Evolutionary conservation across 1,140 invertebrate genomes (phyloP).

Genomic region (Diuraphis noxia): DNA sequence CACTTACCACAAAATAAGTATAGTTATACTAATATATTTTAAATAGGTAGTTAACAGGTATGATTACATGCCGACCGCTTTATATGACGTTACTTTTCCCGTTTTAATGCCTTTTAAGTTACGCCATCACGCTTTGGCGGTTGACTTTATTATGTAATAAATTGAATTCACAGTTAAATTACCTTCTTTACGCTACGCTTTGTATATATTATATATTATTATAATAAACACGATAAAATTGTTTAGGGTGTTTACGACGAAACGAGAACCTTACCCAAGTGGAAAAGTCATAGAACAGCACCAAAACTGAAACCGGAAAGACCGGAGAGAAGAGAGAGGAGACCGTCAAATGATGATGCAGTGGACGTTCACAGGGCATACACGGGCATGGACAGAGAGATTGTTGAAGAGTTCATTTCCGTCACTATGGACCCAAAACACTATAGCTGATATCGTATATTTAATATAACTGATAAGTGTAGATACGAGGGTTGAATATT

Average conservation of each 20-base stretch:
- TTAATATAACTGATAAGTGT: background rate
- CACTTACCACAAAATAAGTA: background rate
- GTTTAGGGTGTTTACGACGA: background rate
- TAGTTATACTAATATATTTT: background rate
- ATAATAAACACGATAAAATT: background rate
- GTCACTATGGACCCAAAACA: slow-evolving; percentile 61
- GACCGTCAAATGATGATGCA: slow-evolving; percentile 54
- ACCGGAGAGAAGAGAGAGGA: slow-evolving; percentile 24
- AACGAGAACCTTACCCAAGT: slow-evolving; percentile 3
- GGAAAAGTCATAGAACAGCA: background rate
- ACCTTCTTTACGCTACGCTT: background rate
- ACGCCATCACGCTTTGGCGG: background rate
- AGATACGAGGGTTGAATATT: background rate
- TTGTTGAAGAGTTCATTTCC: slow-evolving; percentile 66
- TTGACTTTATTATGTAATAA: background rate
- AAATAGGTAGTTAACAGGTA: background rate
- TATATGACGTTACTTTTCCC: background rate
- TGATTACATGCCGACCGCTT: background rate
- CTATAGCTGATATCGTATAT: background rate
- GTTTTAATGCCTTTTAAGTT: background rate
- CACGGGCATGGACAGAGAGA: slow-evolving; percentile 65
- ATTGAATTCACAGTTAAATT: background rate
- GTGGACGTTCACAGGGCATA: slow-evolving; percentile 64
- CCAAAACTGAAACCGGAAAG: background rate
- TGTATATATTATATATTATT: background rate